phyloP scores from a whole-genome alignment of 2,888 invertebrate species.

The Diarsia dahlii region DNA sequence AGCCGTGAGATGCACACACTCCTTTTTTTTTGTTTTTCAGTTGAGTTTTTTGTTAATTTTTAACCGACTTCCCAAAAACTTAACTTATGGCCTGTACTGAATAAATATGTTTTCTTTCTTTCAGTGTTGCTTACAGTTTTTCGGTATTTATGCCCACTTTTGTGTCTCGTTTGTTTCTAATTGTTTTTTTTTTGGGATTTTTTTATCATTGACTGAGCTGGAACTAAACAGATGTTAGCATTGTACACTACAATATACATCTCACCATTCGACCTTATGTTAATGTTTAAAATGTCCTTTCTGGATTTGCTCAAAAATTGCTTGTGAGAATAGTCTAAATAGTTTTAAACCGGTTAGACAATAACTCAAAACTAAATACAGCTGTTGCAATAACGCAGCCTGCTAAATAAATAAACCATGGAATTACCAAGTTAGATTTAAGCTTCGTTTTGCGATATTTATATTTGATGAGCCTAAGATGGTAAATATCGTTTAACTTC shows the following conservation, averaged over 20 bases:
- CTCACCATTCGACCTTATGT: not conserved
- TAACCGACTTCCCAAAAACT: no score
- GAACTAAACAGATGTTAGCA: not conserved
- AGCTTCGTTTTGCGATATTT: constrained; percentile 14
- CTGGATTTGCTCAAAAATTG: not conserved
- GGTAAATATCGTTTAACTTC: constrained; percentile 30
- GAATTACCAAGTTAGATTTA: constrained; percentile 35
- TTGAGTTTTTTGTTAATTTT: no score
- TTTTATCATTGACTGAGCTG: not conserved
- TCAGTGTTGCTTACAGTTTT: not conserved
- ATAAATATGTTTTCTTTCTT: no score
- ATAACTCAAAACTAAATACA: constrained; percentile 45
- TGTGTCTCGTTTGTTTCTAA: not conserved
- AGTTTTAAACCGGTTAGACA: not conserved
- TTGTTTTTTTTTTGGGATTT: no score
- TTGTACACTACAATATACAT: not conserved
- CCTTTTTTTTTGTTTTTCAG: no score
- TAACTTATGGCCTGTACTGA: no score
- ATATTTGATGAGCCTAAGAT: constrained; percentile 29
- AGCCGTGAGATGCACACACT: no score
- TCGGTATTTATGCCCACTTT: not conserved
- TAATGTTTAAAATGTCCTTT: not conserved
- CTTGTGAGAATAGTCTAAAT: not conserved
- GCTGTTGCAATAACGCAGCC: constrained; percentile 24
- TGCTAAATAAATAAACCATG: constrained; percentile 47